Base-by-base conservation (phyloP, 2,113 vertebrate species). In the Entomyzon cyanotis region DNA sequence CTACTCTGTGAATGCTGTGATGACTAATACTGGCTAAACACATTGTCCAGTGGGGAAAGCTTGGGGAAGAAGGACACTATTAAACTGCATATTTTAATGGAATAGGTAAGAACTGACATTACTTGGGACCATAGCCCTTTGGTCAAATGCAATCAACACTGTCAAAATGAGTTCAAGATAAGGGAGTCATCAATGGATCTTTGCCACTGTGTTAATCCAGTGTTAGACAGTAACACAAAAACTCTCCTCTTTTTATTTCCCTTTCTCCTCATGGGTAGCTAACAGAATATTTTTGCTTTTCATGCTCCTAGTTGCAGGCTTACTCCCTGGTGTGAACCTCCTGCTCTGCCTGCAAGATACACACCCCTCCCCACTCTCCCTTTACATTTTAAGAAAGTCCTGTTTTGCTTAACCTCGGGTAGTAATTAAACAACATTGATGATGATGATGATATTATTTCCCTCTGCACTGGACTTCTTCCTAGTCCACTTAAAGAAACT, bases 21-120 rank as follows among this genome's bases (percentile, higher is more conserved):
- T 1, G 5, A 56, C 23, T 67, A 41, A n/a, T 12, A 42, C 0
- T 35, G 39, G 12, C 24, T 30, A n/a, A 84, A 64, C 0, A 0
- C 11, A 5, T 15, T 15, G 37, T 7, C 1, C 3, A 56, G 19
- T 30, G 14, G 19, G 30, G 25, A 55, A 35, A 22, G 23, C 16
- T 19, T 39, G 33, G 69, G 56, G 58, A 90, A 31, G 25, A 37
- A 70, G 7, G 10, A 58, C 20, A 15, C 19, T 59, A 9, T 12
- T 46, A 25, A 70, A 79, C 8, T 35, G 8, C 10, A 42, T 65
- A 7, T 73, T 89, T 81, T 33, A n/a, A 14, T 24, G 17, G 37
- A 69, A 87, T 81, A 50, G 11, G 3, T 58, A n/a, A 77, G 39
- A 89, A 49, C 24, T 60, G 24, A 14, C 8, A 8, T 4, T 52